These are phyloP conservation scores for Hirudo medicinalis DNA, from an alignment of 1,140 invertebrate species.

Conservation along the genomic window DNA sequence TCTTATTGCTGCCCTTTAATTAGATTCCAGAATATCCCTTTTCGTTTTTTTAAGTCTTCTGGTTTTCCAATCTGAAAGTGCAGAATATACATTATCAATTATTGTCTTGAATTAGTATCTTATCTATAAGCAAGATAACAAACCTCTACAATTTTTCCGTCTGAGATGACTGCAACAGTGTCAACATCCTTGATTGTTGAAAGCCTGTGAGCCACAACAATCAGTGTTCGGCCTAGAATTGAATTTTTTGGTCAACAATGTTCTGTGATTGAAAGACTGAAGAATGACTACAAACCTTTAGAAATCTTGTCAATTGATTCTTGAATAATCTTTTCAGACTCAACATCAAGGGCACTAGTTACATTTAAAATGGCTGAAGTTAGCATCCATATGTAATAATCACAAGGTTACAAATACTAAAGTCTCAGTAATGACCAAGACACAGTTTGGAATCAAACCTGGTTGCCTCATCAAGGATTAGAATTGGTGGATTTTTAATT, in stretches of 20 bases:
- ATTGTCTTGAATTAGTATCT: no score
- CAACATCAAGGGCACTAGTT: slow-evolving; percentile 69
- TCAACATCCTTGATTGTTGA: slow-evolving; percentile 76
- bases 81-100: slow-evolving; percentile 1
- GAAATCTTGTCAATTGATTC: slow-evolving; percentile 41
- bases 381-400: no score
- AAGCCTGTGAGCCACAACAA: slow-evolving; percentile 75
- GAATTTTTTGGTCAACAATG: not conserved
- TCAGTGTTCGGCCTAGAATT: slow-evolving; percentile 57
- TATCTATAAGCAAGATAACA: no score
- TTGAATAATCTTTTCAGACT: slow-evolving; percentile 61
- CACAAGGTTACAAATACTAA: no score
- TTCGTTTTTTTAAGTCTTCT: slow-evolving; percentile 46
- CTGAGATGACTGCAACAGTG: slow-evolving; percentile 67
- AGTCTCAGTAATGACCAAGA: no score
- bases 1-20: slow-evolving; percentile 50
- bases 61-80: slow-evolving; percentile 51
- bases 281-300: slow-evolving; percentile 36
- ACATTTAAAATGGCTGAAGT: slow-evolving; percentile 18
- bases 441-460: slow-evolving; percentile 46
- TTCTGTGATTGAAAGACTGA: not conserved
- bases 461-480: slow-evolving; percentile 79
- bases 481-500: slow-evolving; percentile 68
- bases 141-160: slow-evolving; percentile 49
- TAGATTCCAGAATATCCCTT: slow-evolving; percentile 56